Percentiles rank a stretch among this genome's conserved stretches.
Conservation (phyloP, 2,888 invertebrate genomes). For the Vannuccia rotundouncinata region DNA sequence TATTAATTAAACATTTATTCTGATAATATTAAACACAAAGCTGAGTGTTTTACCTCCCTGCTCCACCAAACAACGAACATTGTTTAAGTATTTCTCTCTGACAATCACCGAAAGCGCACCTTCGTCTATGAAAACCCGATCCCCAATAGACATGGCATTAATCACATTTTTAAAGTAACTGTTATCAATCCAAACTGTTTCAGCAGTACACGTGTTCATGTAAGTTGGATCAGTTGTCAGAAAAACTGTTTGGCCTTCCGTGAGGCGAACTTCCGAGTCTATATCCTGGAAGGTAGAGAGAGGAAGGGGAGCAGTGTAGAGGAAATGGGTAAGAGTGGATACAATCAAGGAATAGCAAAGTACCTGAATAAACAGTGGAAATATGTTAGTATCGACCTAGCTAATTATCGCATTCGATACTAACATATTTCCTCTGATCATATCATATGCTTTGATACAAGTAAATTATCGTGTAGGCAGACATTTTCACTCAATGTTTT, state of each 20-base stretch:
- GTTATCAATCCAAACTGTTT: conserved; percentile 38
- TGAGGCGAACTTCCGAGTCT: conserved; percentile 12
- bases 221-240: conserved; percentile 35
- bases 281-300: conserved; percentile 32
- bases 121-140: conserved; percentile 37
- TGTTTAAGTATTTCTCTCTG: conserved; percentile 2
- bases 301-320: no score
- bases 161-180: conserved; percentile 37
- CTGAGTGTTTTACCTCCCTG: conserved; percentile 36
- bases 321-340: no score
- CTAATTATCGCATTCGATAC: no score
- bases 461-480: no score
- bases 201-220: conserved; percentile 21
- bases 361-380: no score
- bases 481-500: no score
- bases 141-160: conserved; percentile 34
- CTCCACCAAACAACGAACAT: conserved; percentile 38
- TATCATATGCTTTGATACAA: no score
- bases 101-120: conserved; percentile 36
- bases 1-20: no score
- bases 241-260: conserved; percentile 33
- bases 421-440: no score
- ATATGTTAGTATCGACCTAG: no score
- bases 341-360: no score
- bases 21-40: no score